These are phyloP conservation scores for Tachycineta bicolor DNA, from an alignment of 2,113 vertebrate species.

Conservation along the genomic window DNA sequence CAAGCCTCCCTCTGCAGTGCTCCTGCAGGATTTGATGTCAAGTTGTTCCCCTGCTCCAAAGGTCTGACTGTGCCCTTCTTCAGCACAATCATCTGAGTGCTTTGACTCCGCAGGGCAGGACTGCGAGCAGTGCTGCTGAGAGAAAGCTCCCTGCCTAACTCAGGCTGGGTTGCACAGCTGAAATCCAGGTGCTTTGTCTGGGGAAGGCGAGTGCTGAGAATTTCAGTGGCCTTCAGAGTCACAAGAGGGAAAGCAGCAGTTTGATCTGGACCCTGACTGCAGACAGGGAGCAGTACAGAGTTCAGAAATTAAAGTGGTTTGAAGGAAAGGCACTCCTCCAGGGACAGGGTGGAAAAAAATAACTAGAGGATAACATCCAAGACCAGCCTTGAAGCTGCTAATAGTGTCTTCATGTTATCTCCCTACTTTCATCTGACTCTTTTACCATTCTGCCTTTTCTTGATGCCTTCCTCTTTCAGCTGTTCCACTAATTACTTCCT, in stretches of 20 bases:
- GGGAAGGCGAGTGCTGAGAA: neutral
- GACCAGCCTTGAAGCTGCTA: neutral
- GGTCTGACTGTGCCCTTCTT: neutral
- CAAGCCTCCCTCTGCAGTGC: neutral
- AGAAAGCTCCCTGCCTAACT: neutral
- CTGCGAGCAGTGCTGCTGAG: neutral
- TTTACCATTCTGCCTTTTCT: neutral
- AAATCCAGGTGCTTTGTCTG: neutral
- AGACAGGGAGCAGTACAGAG: neutral
- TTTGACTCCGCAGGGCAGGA: neutral
- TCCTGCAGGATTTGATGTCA: constrained; percentile 2
- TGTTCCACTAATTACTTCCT: constrained; percentile 35
- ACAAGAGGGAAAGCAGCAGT: neutral
- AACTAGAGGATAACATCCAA: neutral
- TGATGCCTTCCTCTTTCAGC: neutral
- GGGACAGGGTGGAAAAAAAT: neutral
- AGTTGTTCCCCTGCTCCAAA: neutral
- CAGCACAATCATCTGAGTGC: neutral
- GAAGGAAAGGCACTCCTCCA: neutral
- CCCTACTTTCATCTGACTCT: neutral
- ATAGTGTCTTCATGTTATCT: neutral
- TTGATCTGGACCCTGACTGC: neutral
- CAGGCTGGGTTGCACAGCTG: neutral
- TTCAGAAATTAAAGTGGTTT: neutral
- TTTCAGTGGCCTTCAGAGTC: neutral